These are phyloP conservation scores for Muricea muricata DNA, from an alignment of 92 coral and sea anemone genomes.

Conservation along the genomic window DNA sequence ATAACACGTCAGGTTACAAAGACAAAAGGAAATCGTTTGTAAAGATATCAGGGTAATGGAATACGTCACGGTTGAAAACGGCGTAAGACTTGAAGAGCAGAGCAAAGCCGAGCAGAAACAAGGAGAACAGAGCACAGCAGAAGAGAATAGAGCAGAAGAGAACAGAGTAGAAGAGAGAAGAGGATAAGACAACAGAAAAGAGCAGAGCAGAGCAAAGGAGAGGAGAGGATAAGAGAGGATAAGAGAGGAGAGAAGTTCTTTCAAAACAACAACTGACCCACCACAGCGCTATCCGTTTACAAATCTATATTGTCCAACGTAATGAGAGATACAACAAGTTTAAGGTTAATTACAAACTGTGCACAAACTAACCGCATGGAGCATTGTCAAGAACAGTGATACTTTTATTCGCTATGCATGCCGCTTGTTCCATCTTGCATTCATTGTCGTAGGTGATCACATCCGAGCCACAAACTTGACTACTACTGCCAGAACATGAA, in stretches of 20 bases:
- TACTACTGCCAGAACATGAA: background rate
- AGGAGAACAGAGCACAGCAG: background rate
- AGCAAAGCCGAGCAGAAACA: too few species aligned
- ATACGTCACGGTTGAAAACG: too few species aligned
- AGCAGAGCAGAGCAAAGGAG: background rate
- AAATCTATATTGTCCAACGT: too few species aligned
- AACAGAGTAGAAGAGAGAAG: too few species aligned
- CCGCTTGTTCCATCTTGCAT: background rate
- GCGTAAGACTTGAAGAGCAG: too few species aligned
- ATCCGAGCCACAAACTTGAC: constrained; percentile 9
- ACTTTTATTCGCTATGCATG: background rate
- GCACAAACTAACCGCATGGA: background rate
- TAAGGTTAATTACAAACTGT: background rate
- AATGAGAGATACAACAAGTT: too few species aligned
- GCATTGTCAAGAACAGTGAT: background rate
- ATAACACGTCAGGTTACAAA: background rate
- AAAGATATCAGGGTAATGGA: too few species aligned
- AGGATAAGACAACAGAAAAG: background rate
- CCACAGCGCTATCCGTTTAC: too few species aligned
- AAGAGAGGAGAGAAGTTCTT: too few species aligned
- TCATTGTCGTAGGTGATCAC: background rate
- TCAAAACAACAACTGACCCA: background rate
- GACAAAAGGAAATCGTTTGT: background rate
- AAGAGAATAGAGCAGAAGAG: too few species aligned
- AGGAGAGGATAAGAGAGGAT: too few species aligned